Evolutionary conservation across 64 coral and sea anemone species (phyloP), one percentile per base, ranked within the genome.

Genomic region (Acropora tenuis): DNA sequence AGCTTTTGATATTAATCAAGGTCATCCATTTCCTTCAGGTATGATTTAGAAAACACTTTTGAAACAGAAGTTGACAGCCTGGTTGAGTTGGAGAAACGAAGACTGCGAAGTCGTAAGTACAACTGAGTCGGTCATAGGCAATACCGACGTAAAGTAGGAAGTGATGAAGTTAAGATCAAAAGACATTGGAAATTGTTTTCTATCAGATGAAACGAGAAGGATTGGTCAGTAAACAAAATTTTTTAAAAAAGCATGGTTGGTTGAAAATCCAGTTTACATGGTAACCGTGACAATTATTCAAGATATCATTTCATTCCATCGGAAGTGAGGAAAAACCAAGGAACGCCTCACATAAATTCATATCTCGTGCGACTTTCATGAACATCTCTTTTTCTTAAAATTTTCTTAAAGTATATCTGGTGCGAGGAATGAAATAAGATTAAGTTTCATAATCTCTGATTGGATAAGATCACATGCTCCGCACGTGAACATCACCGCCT

Each of bases 1-100:
- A 4, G 40, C 4, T 41, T 1, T 41, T 20, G 5, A 78, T 57
- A 11, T 5, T 82, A 8, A 82, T 82, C 79, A 47, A 40, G 16
- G 11, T 8, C 13, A 59, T 15, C 18, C 10, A 60, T 66, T 44
- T 50, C 63, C 45, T 13, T 20, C 82, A 85, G 82, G 45, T 85
- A 85, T 85, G 46, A 69, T 72, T 85, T 85, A 6, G 82, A 85
- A 49, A 69, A 85, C 7, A 85, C 82, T 47, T 85, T 85, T 72
- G 82, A 85, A 71, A 85, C 82, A 50, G 82, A 85, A 71, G 82
- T 85, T 13, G 16, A 85, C 43, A 85, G 82, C n/a, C 82, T 85
- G 66, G 82, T 85, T 0, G 60, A 85, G 40, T 65, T 85, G 44
- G 82, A 85, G 19, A 85, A 49, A n/a, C 82, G 66, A 30, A 67